phyloP scores from a whole-genome alignment of 2,797 vertebrate genomes.

The Cyprinella venusta region DNA sequence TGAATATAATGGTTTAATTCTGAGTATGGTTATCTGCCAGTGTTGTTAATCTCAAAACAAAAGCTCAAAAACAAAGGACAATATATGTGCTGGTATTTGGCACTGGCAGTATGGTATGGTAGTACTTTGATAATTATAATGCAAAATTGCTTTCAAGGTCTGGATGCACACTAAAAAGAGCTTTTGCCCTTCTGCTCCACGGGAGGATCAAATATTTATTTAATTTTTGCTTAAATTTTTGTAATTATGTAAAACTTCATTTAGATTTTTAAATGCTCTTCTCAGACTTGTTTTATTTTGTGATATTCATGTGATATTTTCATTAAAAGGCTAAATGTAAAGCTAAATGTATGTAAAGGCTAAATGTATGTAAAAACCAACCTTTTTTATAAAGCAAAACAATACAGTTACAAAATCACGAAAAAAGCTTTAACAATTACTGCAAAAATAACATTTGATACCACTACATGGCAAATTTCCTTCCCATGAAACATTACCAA shows the following conservation, averaged over 20 bases:
- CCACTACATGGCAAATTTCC: neutral
- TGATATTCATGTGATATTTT: neutral
- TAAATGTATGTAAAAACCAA: too few species aligned
- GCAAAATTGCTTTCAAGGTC: neutral
- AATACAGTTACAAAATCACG: too few species aligned
- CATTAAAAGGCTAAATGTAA: neutral
- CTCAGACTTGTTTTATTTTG: neutral
- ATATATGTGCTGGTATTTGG: neutral
- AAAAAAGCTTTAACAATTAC: neutral
- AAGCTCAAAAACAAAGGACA: neutral
- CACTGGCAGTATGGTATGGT: neutral
- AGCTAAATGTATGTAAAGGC: too few species aligned
- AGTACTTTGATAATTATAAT: neutral
- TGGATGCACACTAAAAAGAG: neutral
- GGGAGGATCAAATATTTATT: neutral
- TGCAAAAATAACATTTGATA: neutral
- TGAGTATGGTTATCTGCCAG: neutral
- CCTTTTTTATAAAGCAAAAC: too few species aligned
- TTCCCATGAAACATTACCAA: neutral
- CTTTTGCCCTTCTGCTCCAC: neutral
- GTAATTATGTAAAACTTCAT: neutral
- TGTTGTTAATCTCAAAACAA: neutral
- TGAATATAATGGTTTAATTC: too few species aligned
- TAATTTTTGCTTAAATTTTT: neutral
- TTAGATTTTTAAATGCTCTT: neutral